These are phyloP conservation scores for Platyrinchus mystaceus DNA, from an alignment of 2,797 vertebrate genomes.

Conservation along the genomic window DNA sequence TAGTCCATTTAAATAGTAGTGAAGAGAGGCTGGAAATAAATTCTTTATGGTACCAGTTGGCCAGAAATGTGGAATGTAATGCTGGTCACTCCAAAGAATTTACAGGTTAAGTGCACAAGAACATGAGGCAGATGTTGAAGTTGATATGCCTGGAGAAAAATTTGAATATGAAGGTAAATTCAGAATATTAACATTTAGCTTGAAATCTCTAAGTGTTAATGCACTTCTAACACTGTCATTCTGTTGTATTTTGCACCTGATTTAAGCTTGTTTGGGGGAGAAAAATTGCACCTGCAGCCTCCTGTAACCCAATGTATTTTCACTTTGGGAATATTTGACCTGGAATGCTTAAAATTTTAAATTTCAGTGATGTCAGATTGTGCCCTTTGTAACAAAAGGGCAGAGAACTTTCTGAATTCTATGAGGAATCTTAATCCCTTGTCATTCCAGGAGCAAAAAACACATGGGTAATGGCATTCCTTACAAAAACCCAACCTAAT, in stretches of 20 bases:
- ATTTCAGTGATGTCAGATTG: background rate
- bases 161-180: background rate
- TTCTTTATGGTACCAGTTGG: background rate
- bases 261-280: background rate
- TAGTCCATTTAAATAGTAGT: background rate
- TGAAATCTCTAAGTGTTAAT: background rate
- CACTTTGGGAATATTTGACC: background rate
- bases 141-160: background rate
- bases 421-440: background rate
- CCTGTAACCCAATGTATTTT: background rate
- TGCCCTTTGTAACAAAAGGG: background rate
- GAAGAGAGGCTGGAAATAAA: background rate
- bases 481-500: background rate
- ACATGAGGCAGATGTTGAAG: background rate
- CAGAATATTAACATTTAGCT: background rate
- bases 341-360: background rate
- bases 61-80: background rate
- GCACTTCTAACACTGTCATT: accelerated
- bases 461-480: accelerated
- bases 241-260: background rate
- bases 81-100: background rate
- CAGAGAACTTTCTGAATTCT: background rate
- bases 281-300: background rate
- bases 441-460: background rate
- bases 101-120: background rate